Conservation (phyloP, 2,797 vertebrate genomes). For the Ctenopoma multispine region DNA sequence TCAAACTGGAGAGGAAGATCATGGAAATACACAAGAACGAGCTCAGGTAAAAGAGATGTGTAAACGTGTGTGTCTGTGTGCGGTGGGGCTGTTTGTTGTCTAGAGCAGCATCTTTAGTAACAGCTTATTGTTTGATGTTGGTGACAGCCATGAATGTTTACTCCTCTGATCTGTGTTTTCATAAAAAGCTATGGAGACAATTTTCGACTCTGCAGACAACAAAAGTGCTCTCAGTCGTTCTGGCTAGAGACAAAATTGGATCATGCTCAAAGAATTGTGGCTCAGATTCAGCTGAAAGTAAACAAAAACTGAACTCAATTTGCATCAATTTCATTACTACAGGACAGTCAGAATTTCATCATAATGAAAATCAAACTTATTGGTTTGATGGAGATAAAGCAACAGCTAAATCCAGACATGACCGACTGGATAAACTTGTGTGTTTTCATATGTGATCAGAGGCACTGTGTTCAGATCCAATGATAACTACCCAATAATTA, state of each 20-base stretch:
- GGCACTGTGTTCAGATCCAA: background rate
- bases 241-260: conserved; percentile 25
- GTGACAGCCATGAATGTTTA: conserved; percentile 36
- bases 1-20: conserved; percentile 96
- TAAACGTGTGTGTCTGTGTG: background rate
- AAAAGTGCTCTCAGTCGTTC: conserved; percentile 20
- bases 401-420: background rate
- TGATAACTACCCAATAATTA: conserved; percentile 4
- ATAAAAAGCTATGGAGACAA: conserved; percentile 17
- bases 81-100: conserved; percentile 15
- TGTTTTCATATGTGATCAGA: background rate
- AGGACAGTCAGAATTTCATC: conserved; percentile 11
- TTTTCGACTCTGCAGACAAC: conserved; percentile 28
- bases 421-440: background rate
- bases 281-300: conserved; percentile 13
- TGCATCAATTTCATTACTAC: background rate
- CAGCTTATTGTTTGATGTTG: conserved; percentile 31
- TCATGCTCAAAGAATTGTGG: conserved; percentile 16
- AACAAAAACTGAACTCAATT: conserved; percentile 29
- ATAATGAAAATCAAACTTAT: background rate
- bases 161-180: conserved; percentile 41
- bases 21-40: conserved; percentile 95
- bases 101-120: conserved; percentile 18
- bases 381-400: conserved; percentile 6
- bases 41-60: conserved; percentile 87